These are phyloP conservation scores for Melolontha melolontha DNA, from an alignment of 2,888 invertebrate genomes.

Conservation along the genomic window DNA sequence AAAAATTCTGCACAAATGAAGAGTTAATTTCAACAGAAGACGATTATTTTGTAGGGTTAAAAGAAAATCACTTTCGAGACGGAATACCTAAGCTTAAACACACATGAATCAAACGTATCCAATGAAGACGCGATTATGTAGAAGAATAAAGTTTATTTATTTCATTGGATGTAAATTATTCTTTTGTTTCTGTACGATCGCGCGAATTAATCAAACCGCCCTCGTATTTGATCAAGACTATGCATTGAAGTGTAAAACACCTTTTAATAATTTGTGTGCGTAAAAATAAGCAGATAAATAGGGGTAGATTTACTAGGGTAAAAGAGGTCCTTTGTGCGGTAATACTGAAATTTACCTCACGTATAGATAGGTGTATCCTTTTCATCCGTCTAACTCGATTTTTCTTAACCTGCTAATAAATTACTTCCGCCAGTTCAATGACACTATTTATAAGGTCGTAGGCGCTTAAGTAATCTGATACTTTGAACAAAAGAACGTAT, in stretches of 20 bases:
- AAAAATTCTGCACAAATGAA: too few relatives aligned
- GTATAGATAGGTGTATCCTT: conserved; percentile 13
- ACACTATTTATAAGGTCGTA: conserved; percentile 13
- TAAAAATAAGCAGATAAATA: background rate
- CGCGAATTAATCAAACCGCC: too few relatives aligned
- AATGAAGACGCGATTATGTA: too few relatives aligned
- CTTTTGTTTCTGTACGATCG: too few relatives aligned
- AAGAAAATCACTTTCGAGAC: too few relatives aligned
- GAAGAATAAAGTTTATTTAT: too few relatives aligned
- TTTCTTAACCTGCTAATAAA: conserved; percentile 36
- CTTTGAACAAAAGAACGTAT: conserved; percentile 4
- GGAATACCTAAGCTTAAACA: too few relatives aligned
- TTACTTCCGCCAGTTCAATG: conserved; percentile 37
- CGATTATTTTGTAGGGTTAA: too few relatives aligned
- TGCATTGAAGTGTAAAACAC: conserved; percentile 15
- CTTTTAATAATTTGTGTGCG: conserved; percentile 20
- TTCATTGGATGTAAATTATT: too few relatives aligned
- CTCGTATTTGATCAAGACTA: too few relatives aligned
- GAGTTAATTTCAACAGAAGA: too few relatives aligned
- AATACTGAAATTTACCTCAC: conserved; percentile 5
- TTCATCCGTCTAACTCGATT: conserved; percentile 26
- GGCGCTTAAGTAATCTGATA: conserved; percentile 21
- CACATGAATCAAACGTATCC: too few relatives aligned
- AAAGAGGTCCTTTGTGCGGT: conserved; percentile 5
- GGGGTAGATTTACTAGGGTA: conserved; percentile 5